Evolutionary conservation across 2,113 vertebrate species (phyloP).

Genomic region (Tympanuchus pallidicinctus): DNA sequence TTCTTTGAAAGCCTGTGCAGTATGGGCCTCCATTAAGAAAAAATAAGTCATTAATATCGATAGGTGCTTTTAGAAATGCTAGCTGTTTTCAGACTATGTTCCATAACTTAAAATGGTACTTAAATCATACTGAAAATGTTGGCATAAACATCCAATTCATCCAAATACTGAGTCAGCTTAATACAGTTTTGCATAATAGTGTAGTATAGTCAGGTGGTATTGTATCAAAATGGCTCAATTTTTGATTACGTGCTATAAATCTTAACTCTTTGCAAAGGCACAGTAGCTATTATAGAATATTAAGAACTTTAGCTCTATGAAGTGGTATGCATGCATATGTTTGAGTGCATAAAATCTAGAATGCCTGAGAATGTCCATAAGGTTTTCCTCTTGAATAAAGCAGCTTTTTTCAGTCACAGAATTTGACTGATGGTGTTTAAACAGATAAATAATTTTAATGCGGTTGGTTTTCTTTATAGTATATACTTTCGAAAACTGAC

Average conservation of each 20-base stretch:
- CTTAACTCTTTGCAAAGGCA: neutral
- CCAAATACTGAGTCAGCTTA: neutral
- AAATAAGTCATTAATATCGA: neutral
- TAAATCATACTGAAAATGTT: neutral
- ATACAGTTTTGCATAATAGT: neutral
- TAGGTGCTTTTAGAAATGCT: neutral
- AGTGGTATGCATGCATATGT: neutral
- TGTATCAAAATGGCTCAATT: neutral
- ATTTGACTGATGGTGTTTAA: neutral
- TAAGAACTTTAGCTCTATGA: neutral
- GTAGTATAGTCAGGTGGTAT: neutral
- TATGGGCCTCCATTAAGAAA: neutral
- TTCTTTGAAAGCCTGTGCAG: neutral
- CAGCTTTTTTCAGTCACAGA: neutral
- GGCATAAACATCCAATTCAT: neutral
- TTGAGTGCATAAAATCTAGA: neutral
- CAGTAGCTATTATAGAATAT: accelerated
- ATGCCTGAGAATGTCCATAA: neutral
- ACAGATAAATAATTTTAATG: neutral
- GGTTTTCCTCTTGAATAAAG: neutral
- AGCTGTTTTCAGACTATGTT: neutral
- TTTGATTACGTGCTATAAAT: neutral
- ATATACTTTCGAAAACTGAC: neutral
- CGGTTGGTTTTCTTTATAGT: neutral
- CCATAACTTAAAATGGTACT: neutral